A percentile compares a stretch with the other conserved stretches of the same genome.
phyloP scores from a whole-genome alignment of 2,888 invertebrate genomes.

The Cryptophagus acutangulus region DNA sequence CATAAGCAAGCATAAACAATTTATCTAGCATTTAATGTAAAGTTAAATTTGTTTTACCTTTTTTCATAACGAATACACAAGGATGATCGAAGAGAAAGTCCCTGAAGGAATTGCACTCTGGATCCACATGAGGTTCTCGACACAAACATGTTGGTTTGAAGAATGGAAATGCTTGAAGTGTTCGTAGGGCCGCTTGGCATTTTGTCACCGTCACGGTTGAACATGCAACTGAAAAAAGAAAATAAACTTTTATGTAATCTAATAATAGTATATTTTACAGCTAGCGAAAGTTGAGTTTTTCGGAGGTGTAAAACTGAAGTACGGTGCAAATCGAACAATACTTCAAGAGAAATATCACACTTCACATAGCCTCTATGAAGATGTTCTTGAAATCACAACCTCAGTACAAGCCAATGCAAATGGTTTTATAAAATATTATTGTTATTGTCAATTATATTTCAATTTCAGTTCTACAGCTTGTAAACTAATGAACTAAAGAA shows the following conservation, averaged over 20 bases:
- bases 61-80: constrained; percentile 83
- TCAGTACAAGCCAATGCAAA: too few species aligned
- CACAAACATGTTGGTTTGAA: constrained; percentile 91
- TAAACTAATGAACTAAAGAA: too few species aligned
- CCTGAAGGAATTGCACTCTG: constrained; percentile 87
- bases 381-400: too few species aligned
- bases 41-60: constrained; percentile 61
- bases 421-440: too few species aligned
- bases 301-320: too few species aligned
- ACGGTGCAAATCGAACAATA: too few species aligned
- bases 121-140: constrained; percentile 84
- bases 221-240: constrained; percentile 74
- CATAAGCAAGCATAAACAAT: too few species aligned
- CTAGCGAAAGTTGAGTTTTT: too few species aligned
- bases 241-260: not conserved
- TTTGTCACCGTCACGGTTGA: constrained; percentile 89
- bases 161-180: constrained; percentile 86
- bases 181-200: constrained; percentile 85
- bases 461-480: too few species aligned
- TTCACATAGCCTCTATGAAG: too few species aligned
- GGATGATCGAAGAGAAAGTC: constrained; percentile 92
- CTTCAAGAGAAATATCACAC: too few species aligned
- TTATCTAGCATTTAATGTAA: not conserved
- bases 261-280: constrained; percentile 1
- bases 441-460: too few species aligned